Conservation (phyloP, 2,797 vertebrate species). For the Mallotus villosus region DNA sequence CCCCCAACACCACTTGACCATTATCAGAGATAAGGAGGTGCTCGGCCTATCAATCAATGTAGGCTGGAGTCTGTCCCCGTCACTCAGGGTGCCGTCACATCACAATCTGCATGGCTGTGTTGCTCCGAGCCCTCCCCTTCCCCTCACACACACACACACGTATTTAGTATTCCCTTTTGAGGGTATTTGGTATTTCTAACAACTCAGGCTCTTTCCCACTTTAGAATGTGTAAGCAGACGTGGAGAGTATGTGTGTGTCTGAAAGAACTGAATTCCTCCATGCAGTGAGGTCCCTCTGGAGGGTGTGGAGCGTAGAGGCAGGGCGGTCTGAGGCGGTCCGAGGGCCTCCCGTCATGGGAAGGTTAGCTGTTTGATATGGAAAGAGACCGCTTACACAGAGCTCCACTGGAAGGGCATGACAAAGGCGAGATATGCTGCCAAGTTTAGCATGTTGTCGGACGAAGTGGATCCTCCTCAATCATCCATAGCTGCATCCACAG, state of each 20-base stretch:
- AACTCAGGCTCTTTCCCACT: neutral
- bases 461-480: neutral
- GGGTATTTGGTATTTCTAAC: neutral
- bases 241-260: conserved; percentile 54
- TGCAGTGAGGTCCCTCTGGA: conserved; percentile 51
- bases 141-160: conserved; percentile 10
- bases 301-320: conserved; percentile 23
- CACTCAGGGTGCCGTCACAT: conserved; percentile 30
- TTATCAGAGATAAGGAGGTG: conserved; percentile 42
- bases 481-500: neutral
- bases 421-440: no score
- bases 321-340: neutral
- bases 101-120: conserved; percentile 22
- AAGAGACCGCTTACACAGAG: neutral
- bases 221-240: conserved; percentile 25
- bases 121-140: conserved; percentile 20
- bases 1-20: conserved; percentile 31
- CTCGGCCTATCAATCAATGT: conserved; percentile 29
- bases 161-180: conserved; percentile 32
- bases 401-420: neutral
- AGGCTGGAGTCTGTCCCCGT: conserved; percentile 32
- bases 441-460: neutral
- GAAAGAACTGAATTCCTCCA: conserved; percentile 43
- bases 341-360: conserved; percentile 22
- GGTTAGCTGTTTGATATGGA: no score